Evolutionary conservation across 2,888 invertebrate genomes (phyloP).

Genomic region (Ophonus ardosiacus): DNA sequence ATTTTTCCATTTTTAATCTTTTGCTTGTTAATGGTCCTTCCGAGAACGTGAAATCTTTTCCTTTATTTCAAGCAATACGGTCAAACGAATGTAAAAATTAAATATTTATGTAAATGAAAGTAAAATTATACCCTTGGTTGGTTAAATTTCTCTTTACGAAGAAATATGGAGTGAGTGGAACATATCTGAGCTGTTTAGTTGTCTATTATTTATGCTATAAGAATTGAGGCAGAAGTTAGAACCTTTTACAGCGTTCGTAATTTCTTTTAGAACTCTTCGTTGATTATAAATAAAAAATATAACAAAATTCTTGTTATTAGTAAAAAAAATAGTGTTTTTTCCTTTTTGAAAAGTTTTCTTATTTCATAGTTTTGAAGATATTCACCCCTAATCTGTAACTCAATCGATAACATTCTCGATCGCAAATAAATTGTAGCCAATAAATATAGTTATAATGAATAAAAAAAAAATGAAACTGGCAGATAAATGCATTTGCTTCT

Average conservation of each 20-base stretch:
- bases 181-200: neutral
- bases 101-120: conserved; percentile 41
- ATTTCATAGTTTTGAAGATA: too few species aligned
- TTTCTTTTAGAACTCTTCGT: neutral
- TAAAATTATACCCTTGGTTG: conserved; percentile 14
- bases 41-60: neutral
- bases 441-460: too few species aligned
- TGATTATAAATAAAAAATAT: neutral
- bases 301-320: too few species aligned
- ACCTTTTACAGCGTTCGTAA: neutral
- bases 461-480: too few species aligned
- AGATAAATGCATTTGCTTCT: too few species aligned
- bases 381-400: too few species aligned
- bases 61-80: neutral
- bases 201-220: conserved; percentile 11
- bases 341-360: too few species aligned
- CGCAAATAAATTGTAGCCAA: too few species aligned
- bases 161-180: conserved; percentile 7
- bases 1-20: neutral
- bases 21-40: neutral
- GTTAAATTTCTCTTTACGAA: neutral
- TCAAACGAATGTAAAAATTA: conserved; percentile 30
- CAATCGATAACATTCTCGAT: too few species aligned
- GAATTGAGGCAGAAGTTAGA: neutral
- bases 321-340: too few species aligned